Evolutionary conservation across 2,888 invertebrate genomes (phyloP), one percentile per base, ranked within the genome.

Genomic region (Melolontha melolontha): DNA sequence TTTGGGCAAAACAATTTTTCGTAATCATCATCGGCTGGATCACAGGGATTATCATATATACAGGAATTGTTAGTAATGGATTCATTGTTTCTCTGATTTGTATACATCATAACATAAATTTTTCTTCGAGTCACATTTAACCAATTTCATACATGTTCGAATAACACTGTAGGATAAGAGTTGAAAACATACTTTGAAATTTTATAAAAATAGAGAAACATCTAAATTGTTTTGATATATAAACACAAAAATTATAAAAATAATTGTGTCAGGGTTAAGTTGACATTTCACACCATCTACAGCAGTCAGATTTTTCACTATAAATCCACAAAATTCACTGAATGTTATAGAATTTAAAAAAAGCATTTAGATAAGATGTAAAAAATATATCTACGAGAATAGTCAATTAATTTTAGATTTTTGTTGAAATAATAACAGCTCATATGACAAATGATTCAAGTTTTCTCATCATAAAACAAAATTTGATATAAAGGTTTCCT

Each of bases 91-190:
- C 71, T 73, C 52, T 69, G 67, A 64, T 69, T 69, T 55, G 70
- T 67, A 67, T 72, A 70, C 74, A 74, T 74, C 68, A 73, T 74
- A 73, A 65, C 70, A 67, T 70, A 72, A 71, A 68, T 63, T 34
- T 63, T 64, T 50, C 8, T 51, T 40, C 40, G 50, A 41, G 81
- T 81, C 73, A 78, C 76, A 74, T 81, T n/a, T 83, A 82, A 80
- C 83, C 82, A 81, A 81, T 77, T 80, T 82, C 82, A 80, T 81
- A 82, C 83, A 83, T 82, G 78, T 78, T 81, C 77, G 75, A 73
- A 79, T 76, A 65, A 34, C 50, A 52, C 49, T 51, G 50, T 17
- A 22, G 14, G 10, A 54, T 47, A 16, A 34, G 50, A 39, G 63
- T 27, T 39, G 49, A 14, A 64, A 63, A 68, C 68, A 68, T 68